These are phyloP conservation scores for Loriculus beryllinus DNA, from an alignment of 2,797 vertebrate genomes.

Conservation along the genomic window DNA sequence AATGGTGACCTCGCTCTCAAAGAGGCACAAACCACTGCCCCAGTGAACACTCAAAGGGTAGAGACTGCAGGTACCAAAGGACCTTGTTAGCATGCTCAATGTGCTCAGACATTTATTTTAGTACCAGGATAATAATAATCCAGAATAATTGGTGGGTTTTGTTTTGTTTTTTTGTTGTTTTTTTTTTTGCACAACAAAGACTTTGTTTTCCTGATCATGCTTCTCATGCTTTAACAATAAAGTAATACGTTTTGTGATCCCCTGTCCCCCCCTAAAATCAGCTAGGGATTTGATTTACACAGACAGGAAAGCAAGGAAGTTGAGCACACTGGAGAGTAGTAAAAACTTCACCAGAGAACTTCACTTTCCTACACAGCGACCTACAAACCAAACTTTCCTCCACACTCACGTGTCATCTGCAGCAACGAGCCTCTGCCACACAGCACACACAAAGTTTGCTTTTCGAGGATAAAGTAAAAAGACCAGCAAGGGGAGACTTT, in stretches of 20 bases:
- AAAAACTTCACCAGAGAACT: conserved; percentile 61
- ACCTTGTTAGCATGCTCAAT: rapidly evolving
- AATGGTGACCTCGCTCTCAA: background rate
- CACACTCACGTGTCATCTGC: conserved; percentile 42
- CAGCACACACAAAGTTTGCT: conserved; percentile 25
- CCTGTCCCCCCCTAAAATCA: background rate
- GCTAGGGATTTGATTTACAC: conserved; percentile 29
- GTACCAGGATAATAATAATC: background rate
- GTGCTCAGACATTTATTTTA: background rate
- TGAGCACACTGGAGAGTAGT: conserved; percentile 37
- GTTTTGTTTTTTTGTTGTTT: no score
- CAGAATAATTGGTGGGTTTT: background rate
- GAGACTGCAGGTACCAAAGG: background rate
- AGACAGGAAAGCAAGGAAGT: conserved; percentile 48
- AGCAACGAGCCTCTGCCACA: conserved; percentile 34
- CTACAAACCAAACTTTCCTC: conserved; percentile 56
- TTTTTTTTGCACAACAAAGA: background rate
- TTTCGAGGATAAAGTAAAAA: background rate
- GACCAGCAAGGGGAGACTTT: background rate
- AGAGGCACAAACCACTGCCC: background rate
- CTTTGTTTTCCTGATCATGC: background rate
- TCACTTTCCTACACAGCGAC: conserved; percentile 40
- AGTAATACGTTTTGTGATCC: background rate
- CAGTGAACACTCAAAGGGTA: background rate
- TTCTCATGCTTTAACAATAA: background rate